A percentile compares a stretch with the other conserved stretches of the same genome.
These are phyloP conservation scores for Macrostomum cliftonense DNA, from an alignment of 2,888 invertebrate species.

Conservation along the genomic window DNA sequence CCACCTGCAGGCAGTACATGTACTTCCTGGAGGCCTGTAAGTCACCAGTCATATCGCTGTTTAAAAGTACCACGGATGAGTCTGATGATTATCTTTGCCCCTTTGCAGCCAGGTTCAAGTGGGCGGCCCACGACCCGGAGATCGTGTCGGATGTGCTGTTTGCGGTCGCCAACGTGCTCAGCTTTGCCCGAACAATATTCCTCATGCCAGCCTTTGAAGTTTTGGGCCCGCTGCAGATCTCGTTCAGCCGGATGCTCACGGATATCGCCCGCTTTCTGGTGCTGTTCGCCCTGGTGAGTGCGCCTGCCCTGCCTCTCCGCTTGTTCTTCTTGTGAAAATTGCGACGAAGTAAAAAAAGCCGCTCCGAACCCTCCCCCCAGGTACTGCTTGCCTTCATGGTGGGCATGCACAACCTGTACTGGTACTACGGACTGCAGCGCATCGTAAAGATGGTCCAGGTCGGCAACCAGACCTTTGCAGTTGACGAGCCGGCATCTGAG, in stretches of 20 bases:
- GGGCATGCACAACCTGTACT: conserved; percentile 36
- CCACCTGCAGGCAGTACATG: too few species aligned
- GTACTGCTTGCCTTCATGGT: conserved; percentile 38
- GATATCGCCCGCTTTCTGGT: conserved; percentile 38
- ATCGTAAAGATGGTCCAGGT: conserved; percentile 19
- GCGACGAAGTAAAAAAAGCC: too few species aligned
- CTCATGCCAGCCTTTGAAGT: conserved; percentile 38
- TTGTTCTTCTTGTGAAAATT: not conserved
- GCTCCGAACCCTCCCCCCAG: too few species aligned
- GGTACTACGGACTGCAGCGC: conserved; percentile 36
- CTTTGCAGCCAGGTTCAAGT: conserved; percentile 31
- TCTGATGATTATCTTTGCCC: too few species aligned
- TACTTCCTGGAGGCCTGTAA: too few species aligned
- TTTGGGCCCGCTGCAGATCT: conserved; percentile 35
- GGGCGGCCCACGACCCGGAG: conserved; percentile 35
- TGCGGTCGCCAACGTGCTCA: conserved; percentile 36
- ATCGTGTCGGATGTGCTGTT: conserved; percentile 36
- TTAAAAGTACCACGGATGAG: too few species aligned
- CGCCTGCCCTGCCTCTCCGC: not conserved
- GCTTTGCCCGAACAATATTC: conserved; percentile 36
- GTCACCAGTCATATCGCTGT: too few species aligned
- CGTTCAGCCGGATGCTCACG: conserved; percentile 34
- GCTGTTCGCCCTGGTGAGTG: conserved; percentile 32
- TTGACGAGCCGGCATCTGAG: conserved; percentile 21
- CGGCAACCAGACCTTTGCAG: conserved; percentile 15